Evolutionary conservation across 1,140 invertebrate genomes (phyloP), one percentile per base, ranked within the genome.

Genomic region (Platorchestia sp.): DNA sequence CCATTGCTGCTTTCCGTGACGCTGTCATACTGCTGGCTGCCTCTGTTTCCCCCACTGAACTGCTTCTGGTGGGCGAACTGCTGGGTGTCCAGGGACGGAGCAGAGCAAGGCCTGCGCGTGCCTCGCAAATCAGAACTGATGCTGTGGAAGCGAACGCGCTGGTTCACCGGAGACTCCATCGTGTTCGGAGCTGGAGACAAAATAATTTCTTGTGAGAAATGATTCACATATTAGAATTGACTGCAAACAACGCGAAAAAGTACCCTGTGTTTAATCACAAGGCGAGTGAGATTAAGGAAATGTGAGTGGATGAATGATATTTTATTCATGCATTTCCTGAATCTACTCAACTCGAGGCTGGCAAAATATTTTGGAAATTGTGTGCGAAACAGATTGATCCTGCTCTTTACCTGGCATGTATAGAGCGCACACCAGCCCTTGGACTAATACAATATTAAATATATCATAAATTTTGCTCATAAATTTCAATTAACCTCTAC

Each of bases 131-230:
- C 97, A 0, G 97, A 97, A 95, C 97, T 97, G 95, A 97, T 97
- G 95, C 97, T 97, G 96, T 97, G 97, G 97, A 97, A 97, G 41
- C 97, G 97, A 19, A 97, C 97, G 95, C 97, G 96, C 91, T 96
- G 19, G 97, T 97, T 93, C 91, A 93, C 91, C 40, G 91, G 91
- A 45, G 91, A 93, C 91, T 93, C 91, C 91, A 93, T 44, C 91
- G 91, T 93, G 91, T 45, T 93, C 43, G 91, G 91, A 40, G 44
- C 91, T 93, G 91, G 0, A 41, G 7, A 45, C 22, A 93, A 93
- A 44, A 93, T 93, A 45, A 19, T 41, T 1, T 19, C 27, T 42
- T 5, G 41, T 89, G 1, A 89, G 41, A 89, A 89, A 10, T 10
- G 10, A 6, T 89, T 14, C 42, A 42, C 22, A 42, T 42, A 19